These are phyloP conservation scores for Ammodytes marinus DNA, from an alignment of 2,113 vertebrate genomes.

Conservation along the genomic window DNA sequence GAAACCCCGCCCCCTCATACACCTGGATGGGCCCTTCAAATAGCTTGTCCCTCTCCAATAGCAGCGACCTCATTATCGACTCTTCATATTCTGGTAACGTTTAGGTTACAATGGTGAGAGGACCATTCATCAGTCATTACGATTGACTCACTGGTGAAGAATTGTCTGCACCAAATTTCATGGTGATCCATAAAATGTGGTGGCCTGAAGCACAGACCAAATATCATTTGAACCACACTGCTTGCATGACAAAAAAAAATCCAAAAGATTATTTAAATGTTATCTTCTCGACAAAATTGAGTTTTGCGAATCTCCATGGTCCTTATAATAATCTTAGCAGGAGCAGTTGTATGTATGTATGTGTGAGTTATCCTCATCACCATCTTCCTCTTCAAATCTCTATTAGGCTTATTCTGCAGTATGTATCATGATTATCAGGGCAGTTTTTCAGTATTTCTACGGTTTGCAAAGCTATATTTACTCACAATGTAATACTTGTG, in stretches of 20 bases:
- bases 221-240: neutral
- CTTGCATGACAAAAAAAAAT: too few relatives aligned
- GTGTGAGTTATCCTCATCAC: too few relatives aligned
- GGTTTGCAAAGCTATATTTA: neutral
- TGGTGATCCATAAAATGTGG: neutral
- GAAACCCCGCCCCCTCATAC: conserved; percentile 64
- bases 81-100: neutral
- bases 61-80: neutral
- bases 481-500: neutral
- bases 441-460: too few relatives aligned
- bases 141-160: neutral
- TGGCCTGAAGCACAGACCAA: neutral
- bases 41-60: fast-evolving
- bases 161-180: neutral
- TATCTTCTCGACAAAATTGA: too few relatives aligned
- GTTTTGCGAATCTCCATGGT: too few relatives aligned
- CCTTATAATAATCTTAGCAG: too few relatives aligned
- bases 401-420: too few relatives aligned
- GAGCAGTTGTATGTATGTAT: too few relatives aligned
- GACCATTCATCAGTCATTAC: neutral
- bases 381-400: too few relatives aligned
- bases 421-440: too few relatives aligned
- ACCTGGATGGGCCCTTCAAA: neutral
- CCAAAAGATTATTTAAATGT: too few relatives aligned
- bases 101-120: neutral